These are phyloP conservation scores for Dryobota labecula DNA, from an alignment of 2,888 invertebrate species.

Conservation along the genomic window DNA sequence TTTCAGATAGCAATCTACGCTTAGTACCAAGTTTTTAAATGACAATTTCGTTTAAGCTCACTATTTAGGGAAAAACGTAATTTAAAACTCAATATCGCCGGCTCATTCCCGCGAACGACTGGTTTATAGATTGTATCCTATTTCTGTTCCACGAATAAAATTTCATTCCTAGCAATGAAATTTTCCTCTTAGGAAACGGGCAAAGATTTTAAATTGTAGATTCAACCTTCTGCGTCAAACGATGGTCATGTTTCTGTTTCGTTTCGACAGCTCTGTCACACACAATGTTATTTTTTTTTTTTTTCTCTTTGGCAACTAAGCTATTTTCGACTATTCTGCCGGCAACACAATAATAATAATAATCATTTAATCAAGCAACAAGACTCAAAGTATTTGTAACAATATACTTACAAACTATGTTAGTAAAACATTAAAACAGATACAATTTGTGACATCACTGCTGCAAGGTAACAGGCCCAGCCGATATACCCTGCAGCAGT, in stretches of 20 bases:
- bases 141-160: constrained; percentile 39
- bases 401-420: no score
- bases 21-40: constrained; percentile 40
- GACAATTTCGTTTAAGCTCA: constrained; percentile 37
- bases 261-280: no score
- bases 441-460: no score
- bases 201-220: background rate
- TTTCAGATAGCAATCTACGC: constrained; percentile 22
- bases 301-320: no score
- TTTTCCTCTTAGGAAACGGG: background rate
- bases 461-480: no score
- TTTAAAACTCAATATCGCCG: constrained; percentile 49
- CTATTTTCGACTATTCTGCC: no score
- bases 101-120: constrained; percentile 37
- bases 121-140: constrained; percentile 30
- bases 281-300: no score
- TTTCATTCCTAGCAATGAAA: constrained; percentile 18
- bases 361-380: no score
- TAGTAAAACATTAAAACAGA: no score
- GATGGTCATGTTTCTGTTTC: background rate
- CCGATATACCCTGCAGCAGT: no score
- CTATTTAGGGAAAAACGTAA: constrained; percentile 48
- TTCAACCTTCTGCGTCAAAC: background rate
- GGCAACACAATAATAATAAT: no score
- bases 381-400: no score